phyloP scores from a whole-genome alignment of 2,797 vertebrate species.

The Argyrosomus regius region DNA sequence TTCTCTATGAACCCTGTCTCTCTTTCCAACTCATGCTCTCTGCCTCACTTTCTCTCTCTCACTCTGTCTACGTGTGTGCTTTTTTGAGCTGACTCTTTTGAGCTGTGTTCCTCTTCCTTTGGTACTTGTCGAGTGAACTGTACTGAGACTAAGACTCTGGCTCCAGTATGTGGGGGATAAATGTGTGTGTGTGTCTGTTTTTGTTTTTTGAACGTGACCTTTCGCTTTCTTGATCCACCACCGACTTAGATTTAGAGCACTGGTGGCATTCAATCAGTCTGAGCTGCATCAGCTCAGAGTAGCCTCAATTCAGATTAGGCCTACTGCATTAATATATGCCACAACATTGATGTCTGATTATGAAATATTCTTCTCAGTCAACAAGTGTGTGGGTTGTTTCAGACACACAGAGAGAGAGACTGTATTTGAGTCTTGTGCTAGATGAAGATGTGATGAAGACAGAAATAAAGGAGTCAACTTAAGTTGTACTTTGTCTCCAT shows the following conservation, averaged over 20 bases:
- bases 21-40: background rate
- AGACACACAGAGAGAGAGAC: conserved; percentile 28
- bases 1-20: conserved; percentile 20
- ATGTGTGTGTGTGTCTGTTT: conserved; percentile 26
- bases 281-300: conserved; percentile 25
- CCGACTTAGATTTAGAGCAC: conserved; percentile 52
- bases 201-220: conserved; percentile 57
- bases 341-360: conserved; percentile 46
- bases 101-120: conserved; percentile 33
- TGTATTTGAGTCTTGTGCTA: conserved; percentile 12
- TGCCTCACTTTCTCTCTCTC: background rate
- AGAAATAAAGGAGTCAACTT: background rate
- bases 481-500: conserved; percentile 49
- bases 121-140: conserved; percentile 51
- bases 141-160: conserved; percentile 22
- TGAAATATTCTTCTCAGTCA: conserved; percentile 48
- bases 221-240: conserved; percentile 62
- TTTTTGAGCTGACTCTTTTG: conserved; percentile 43
- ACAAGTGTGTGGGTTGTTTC: conserved; percentile 59
- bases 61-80: background rate
- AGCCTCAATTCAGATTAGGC: conserved; percentile 44
- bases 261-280: conserved; percentile 47
- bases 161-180: conserved; percentile 21
- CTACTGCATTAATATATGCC: conserved; percentile 33
- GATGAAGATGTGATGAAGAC: conserved; percentile 4